Evolutionary conservation across 2,888 invertebrate species (phyloP).

Genomic region (Nomada fabriciana): DNA sequence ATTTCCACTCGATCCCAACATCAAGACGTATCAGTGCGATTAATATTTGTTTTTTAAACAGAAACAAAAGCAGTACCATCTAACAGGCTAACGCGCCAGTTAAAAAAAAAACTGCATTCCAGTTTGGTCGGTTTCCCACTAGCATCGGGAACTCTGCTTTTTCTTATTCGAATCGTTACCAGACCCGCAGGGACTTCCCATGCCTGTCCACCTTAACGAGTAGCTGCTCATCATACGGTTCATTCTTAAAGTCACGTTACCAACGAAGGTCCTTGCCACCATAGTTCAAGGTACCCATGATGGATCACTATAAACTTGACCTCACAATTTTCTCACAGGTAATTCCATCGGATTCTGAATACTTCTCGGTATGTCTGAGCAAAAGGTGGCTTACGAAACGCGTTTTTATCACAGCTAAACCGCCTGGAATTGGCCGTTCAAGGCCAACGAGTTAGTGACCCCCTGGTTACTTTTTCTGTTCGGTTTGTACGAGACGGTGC

Average conservation of each 20-base stretch:
- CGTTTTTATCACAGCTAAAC: neutral
- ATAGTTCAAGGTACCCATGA: neutral
- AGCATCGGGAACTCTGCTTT: neutral
- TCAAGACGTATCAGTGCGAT: too few species aligned
- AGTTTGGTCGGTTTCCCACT: constrained; percentile 10
- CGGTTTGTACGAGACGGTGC: neutral
- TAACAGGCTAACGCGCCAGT: neutral
- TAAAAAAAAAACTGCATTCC: constrained; percentile 18
- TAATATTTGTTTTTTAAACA: too few species aligned
- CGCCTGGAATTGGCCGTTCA: constrained; percentile 19
- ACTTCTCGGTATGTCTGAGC: neutral
- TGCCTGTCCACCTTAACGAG: neutral
- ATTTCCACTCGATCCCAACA: too few species aligned
- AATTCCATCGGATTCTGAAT: neutral
- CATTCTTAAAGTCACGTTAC: constrained; percentile 14
- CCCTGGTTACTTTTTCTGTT: constrained; percentile 6
- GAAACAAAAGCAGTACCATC: neutral
- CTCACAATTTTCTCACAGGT: neutral
- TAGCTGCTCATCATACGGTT: neutral
- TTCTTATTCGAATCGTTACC: constrained; percentile 9
- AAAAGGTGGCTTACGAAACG: constrained; percentile 16
- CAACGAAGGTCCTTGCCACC: neutral
- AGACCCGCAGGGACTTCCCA: constrained; percentile 11
- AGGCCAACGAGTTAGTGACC: constrained; percentile 40
- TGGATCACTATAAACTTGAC: neutral